Percentiles rank a stretch among this genome's conserved stretches.
These are phyloP conservation scores for Limnephilus lunatus DNA, from an alignment of 2,888 invertebrate genomes.

Conservation along the genomic window DNA sequence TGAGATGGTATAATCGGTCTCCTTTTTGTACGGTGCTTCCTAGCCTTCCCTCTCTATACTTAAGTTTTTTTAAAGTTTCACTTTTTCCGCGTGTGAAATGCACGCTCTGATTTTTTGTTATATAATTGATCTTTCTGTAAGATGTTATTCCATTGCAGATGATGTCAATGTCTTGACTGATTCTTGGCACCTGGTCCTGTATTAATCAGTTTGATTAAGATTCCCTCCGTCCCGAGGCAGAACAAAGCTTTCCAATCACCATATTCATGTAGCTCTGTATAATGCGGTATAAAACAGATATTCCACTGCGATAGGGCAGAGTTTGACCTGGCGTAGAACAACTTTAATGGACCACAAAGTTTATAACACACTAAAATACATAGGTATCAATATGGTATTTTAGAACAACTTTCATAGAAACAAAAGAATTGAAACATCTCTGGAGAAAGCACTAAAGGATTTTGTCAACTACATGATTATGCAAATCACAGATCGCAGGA, in stretches of 20 bases:
- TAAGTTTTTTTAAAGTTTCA: no score
- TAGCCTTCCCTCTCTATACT: no score
- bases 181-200: not conserved
- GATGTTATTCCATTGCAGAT: not conserved
- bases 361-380: not conserved
- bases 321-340: not conserved
- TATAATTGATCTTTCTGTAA: not conserved
- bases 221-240: not conserved
- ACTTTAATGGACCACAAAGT: not conserved
- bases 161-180: not conserved
- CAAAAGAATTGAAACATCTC: no score
- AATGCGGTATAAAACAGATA: not conserved
- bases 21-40: no score
- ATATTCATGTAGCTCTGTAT: slow-evolving; percentile 6
- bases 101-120: no score
- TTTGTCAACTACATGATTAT: no score
- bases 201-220: not conserved
- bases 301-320: not conserved
- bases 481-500: no score
- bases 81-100: no score
- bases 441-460: no score
- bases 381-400: not conserved
- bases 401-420: not conserved
- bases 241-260: slow-evolving; percentile 9
- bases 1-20: no score